Evolutionary conservation across 2,113 vertebrate species (phyloP), one percentile per base, ranked within the genome.

Genomic region (Calonectris borealis): DNA sequence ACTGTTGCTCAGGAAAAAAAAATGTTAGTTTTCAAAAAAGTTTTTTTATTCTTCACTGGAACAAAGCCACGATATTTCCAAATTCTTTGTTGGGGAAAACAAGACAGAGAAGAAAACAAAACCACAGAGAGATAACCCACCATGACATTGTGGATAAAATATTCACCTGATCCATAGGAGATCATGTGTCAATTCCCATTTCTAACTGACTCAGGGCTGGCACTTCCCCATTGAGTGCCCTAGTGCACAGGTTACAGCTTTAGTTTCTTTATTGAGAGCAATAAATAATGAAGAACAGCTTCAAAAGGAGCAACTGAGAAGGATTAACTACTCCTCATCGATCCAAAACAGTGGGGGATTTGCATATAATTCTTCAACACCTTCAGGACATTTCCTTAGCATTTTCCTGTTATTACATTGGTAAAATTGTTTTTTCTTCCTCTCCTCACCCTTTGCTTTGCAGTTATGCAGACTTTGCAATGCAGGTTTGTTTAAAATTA

Each of bases 241-340:
- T 29, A 52, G 29, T 40, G 64, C 71, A 90, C 17, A 62, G 34
- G 66, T 92, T 80, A 42, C 78, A 93, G 58, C 24, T 83, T 92
- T 83, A 80, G 31, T 69, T 91, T 91, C 61, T 83, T 93, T 91
- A 65, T 66, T 76, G 44, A 13, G 66, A 93, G 18, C 9, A 54
- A 96, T 97, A 93, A 96, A 92, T 95, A 94, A 93, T 93, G 93
- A 92, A 93, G 54, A 94, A 69, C 32, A 73, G 19, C 38, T 96
- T 96, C 87, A 96, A 73, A 85, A 66, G 58, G 26, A 95, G 51
- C 18, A 31, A n/a, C 31, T 83, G 68, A 90, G 58, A 83, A 91
- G 66, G 90, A 95, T 94, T 96, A 96, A 34, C 66, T 69, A 54
- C 40, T 93, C 54, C 15, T 89, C 84, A 80, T 96, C 2, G 15